Conservation (phyloP, 1,140 invertebrate species). For the Micrasema minimum region DNA sequence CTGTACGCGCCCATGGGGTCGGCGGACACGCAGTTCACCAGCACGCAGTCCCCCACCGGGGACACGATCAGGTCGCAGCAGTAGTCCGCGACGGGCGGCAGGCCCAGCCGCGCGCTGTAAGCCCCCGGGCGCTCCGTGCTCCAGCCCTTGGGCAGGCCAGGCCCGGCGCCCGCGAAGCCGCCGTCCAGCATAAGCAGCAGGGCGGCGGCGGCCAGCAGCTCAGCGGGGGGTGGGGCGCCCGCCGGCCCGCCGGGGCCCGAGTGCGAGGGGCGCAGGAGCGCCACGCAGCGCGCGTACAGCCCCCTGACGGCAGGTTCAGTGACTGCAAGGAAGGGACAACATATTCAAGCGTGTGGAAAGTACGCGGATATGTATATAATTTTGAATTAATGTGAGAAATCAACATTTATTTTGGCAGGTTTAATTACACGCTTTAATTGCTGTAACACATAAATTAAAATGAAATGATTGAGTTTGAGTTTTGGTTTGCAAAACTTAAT, state of each 20-base stretch:
- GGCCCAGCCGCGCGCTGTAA: slow-evolving; percentile 6
- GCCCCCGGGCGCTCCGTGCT: slow-evolving; percentile 5
- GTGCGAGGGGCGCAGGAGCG: background rate
- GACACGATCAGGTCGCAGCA: background rate
- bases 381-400: too few relatives aligned
- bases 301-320: background rate
- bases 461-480: too few relatives aligned
- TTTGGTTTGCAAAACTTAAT: too few relatives aligned
- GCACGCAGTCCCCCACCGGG: background rate
- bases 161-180: slow-evolving; percentile 11
- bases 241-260: background rate
- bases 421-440: too few relatives aligned
- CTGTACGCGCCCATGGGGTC: slow-evolving; percentile 23
- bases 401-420: too few relatives aligned
- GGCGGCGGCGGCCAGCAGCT: slow-evolving; percentile 25
- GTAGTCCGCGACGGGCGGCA: slow-evolving; percentile 1
- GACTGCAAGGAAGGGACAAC: slow-evolving; percentile 33
- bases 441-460: too few relatives aligned
- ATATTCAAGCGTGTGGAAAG: background rate
- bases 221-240: too few relatives aligned
- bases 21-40: slow-evolving; percentile 12
- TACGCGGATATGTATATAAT: too few relatives aligned
- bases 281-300: background rate
- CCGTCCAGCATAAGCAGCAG: slow-evolving; percentile 17
- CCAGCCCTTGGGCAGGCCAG: slow-evolving; percentile 14